phyloP scores from a whole-genome alignment of 2,888 invertebrate species.

The Stratiomys singularior region DNA sequence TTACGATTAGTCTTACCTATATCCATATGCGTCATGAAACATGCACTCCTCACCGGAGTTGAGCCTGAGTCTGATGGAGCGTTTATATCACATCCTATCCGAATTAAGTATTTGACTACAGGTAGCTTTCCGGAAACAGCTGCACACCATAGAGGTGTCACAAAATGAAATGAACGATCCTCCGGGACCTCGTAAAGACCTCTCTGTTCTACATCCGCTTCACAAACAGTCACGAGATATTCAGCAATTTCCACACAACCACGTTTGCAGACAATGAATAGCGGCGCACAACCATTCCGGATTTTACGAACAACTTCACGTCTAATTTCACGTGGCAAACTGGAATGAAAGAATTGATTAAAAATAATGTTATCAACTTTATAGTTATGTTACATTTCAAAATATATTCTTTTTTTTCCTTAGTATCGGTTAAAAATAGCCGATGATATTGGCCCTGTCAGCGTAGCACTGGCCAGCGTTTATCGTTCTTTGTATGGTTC shows the following conservation, averaged over 20 bases:
- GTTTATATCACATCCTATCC: slow-evolving; percentile 86
- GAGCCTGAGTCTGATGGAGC: slow-evolving; percentile 89
- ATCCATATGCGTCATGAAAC: slow-evolving; percentile 90
- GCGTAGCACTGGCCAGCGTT: no score
- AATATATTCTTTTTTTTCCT: no score
- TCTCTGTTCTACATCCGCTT: slow-evolving; percentile 85
- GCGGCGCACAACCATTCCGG: slow-evolving; percentile 81
- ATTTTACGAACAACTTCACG: slow-evolving; percentile 75
- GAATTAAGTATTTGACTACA: slow-evolving; percentile 80
- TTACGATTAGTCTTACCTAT: slow-evolving; percentile 68
- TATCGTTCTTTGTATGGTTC: no score
- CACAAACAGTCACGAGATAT: slow-evolving; percentile 83
- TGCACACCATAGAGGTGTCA: slow-evolving; percentile 92
- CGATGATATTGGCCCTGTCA: no score
- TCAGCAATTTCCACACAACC: slow-evolving; percentile 87
- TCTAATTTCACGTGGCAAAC: slow-evolving; percentile 71
- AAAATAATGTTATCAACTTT: background rate
- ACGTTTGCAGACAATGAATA: slow-evolving; percentile 81
- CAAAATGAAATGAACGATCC: slow-evolving; percentile 78
- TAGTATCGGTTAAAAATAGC: no score
- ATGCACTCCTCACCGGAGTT: slow-evolving; percentile 89
- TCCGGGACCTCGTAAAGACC: slow-evolving; percentile 87
- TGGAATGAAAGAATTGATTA: slow-evolving; percentile 56
- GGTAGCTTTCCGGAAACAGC: slow-evolving; percentile 84
- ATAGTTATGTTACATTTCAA: background rate